Base-by-base conservation (phyloP, 1,140 invertebrate genomes). In the Heliconius eleuchia region DNA sequence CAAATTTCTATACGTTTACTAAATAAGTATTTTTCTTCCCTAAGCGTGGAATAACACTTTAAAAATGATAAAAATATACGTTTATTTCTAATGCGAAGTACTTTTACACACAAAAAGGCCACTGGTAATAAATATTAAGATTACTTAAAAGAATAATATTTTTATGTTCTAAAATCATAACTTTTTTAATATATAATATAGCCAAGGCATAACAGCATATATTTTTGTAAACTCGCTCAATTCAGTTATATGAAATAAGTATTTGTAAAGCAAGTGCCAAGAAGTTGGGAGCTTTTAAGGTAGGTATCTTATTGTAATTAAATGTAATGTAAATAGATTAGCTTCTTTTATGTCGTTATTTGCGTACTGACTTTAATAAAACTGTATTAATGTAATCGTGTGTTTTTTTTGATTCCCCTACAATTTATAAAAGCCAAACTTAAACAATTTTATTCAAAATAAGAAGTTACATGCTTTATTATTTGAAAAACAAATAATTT, bases 231-330 rank as follows among this genome's bases (percentile, higher is more conserved):
- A 37, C 27, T 30, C 70, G 77, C 77, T 78, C 77, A 78, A 78
- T 18, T 66, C 71, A 34, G 52, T 73, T 57, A 46, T 27, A 52
- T 78, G 39, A 70, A 78, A 70, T 78, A 74, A 78, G 50, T 83
- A 80, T 46, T 37, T 83, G 82, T 87, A 90, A 92, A 83, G 83
- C 82, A 91, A 92, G 91, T 92, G 91, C 91, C 91, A 92, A 92
- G 6, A 46, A 77, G 8, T 75, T 78, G 80, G 76, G 79, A 81
- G 76, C 76, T 81, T 81, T 23, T 81, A 78, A 66, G 27, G 71
- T 80, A 78, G 80, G 66, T 78, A 60, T 78, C 57, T 19, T 60
- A 75, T 39, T 80, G 66, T 80, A 74, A 11, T 60, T 23, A 60
- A 37, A 66, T 30, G 23, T 66, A 75, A 72, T 80, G 76, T 76